Conservation (phyloP, 1,140 invertebrate genomes). For the Brachionus asplanchnoidis region DNA sequence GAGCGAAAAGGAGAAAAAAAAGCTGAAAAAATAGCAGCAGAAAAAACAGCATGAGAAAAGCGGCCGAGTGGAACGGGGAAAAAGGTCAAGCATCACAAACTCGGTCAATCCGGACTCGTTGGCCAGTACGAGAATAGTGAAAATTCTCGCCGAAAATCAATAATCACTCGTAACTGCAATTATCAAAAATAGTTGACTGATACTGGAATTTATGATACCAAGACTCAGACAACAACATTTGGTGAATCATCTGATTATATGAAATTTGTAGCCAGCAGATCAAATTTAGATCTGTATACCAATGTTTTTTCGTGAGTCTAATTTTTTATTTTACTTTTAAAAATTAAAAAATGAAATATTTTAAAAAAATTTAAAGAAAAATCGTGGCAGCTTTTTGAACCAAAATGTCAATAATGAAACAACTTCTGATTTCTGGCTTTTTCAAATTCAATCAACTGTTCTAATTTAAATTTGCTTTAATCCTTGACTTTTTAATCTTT, state of each 20-base stretch:
- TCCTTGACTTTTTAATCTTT: too few species aligned
- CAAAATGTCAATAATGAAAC: conserved; percentile 6
- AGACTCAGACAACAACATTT: conserved; percentile 28
- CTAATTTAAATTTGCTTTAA: neutral
- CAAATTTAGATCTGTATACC: conserved; percentile 12
- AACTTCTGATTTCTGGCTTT: conserved; percentile 5
- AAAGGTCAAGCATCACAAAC: neutral
- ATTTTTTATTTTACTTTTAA: neutral
- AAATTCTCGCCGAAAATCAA: conserved; percentile 28
- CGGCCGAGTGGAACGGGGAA: neutral
- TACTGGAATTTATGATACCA: conserved; percentile 38
- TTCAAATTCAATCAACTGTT: conserved; percentile 39
- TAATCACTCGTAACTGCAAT: conserved; percentile 31
- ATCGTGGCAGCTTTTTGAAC: neutral
- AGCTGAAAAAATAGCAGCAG: too few species aligned
- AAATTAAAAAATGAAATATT: neutral
- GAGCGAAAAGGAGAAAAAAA: conserved; percentile 26
- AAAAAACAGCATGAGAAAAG: neutral
- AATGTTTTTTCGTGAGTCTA: conserved; percentile 22
- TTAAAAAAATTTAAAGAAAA: neutral
- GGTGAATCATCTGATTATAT: conserved; percentile 28
- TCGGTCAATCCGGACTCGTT: conserved; percentile 22
- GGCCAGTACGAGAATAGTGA: conserved; percentile 35
- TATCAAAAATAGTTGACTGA: conserved; percentile 41
- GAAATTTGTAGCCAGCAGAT: conserved; percentile 37